A percentile compares a stretch with the other conserved stretches of the same genome.
phyloP scores from a whole-genome alignment of 92 coral and sea anemone species.

The Epizoanthus fatuus region DNA sequence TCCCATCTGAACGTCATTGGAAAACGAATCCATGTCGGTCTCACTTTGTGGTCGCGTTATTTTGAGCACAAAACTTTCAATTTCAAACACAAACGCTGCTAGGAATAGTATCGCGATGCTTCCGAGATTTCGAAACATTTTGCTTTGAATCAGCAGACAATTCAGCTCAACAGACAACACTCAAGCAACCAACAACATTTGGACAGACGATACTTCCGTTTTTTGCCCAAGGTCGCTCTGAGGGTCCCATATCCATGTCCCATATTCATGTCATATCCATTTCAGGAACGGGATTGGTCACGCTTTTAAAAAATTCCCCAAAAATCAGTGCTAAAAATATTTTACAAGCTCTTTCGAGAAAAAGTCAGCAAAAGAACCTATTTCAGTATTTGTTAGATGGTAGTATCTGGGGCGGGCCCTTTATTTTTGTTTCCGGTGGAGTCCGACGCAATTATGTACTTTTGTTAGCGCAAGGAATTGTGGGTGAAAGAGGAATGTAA shows the following conservation, averaged over 20 bases:
- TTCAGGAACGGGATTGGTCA: background rate
- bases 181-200: background rate
- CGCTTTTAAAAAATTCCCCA: no score
- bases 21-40: background rate
- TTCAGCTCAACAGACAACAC: background rate
- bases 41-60: conserved; percentile 13
- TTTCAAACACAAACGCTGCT: background rate
- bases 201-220: conserved; percentile 9
- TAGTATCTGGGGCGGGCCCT: background rate
- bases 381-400: no score
- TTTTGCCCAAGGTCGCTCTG: background rate
- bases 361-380: no score
- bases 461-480: background rate
- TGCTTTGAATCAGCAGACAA: background rate
- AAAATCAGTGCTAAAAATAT: no score
- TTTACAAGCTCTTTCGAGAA: no score
- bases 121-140: conserved; percentile 7
- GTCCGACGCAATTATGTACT: background rate
- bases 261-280: background rate
- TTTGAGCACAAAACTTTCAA: background rate
- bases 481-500: background rate
- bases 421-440: background rate
- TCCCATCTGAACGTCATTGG: background rate
- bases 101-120: background rate
- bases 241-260: background rate